A percentile compares a stretch with the other conserved stretches of the same genome.
These are phyloP conservation scores for Rhabdornis inornatus DNA, from an alignment of 2,113 vertebrate genomes.

Conservation along the genomic window DNA sequence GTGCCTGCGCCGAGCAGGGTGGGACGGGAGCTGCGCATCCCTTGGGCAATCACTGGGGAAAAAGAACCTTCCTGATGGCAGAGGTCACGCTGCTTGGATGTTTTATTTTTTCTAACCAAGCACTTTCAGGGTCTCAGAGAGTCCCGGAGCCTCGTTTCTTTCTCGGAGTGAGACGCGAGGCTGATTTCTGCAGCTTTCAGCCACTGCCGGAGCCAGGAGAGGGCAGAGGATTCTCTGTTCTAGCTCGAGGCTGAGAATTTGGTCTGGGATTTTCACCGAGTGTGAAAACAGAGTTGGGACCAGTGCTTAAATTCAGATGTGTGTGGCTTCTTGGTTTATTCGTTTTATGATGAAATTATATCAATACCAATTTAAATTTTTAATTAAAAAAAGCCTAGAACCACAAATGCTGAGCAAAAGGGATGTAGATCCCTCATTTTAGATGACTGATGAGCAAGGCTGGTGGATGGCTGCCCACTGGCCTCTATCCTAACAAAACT, in stretches of 20 bases:
- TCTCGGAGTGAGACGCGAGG: accelerated
- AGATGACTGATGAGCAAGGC: neutral
- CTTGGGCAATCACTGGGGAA: accelerated
- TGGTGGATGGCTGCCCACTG: neutral
- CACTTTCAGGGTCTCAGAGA: accelerated
- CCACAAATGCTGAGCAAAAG: neutral
- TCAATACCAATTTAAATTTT: neutral
- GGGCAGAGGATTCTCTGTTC: neutral
- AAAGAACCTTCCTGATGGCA: accelerated
- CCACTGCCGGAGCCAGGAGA: accelerated
- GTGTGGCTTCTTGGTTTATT: neutral
- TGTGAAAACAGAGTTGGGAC: neutral
- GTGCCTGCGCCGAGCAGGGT: accelerated
- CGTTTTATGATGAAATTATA: neutral
- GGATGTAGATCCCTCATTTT: neutral
- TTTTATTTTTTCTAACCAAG: neutral
- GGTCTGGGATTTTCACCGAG: neutral
- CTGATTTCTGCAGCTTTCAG: neutral
- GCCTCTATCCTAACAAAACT: neutral
- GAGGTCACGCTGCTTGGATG: neutral
- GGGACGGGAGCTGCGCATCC: neutral
- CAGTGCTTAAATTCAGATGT: neutral
- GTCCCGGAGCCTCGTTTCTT: neutral
- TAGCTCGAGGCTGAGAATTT: neutral
- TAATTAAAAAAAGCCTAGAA: neutral